Percentiles rank a stretch among this genome's conserved stretches.
phyloP scores from a whole-genome alignment of 2,888 invertebrate species.

The Anoplius nigerrimus region DNA sequence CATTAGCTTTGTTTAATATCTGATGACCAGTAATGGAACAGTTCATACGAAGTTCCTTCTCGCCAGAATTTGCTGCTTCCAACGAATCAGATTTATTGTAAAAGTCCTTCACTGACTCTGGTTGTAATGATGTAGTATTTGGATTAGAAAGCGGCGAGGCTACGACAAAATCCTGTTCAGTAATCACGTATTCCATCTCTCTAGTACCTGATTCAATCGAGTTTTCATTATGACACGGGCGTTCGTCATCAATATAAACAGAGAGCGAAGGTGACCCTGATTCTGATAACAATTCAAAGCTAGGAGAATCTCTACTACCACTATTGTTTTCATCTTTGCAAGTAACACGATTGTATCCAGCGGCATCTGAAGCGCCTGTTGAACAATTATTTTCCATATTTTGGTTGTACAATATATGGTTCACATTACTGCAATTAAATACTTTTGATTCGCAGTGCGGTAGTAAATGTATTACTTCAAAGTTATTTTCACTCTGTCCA shows the following conservation, averaged over 20 bases:
- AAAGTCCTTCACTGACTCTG: slow-evolving; percentile 4
- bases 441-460: slow-evolving; percentile 15
- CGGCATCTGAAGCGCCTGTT: neutral
- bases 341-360: slow-evolving; percentile 26
- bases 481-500: slow-evolving; percentile 51
- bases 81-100: slow-evolving; percentile 4
- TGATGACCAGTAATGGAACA: slow-evolving; percentile 24
- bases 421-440: neutral
- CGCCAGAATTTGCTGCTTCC: slow-evolving; percentile 10
- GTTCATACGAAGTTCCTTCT: slow-evolving; percentile 23
- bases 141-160: too few species aligned
- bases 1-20: slow-evolving; percentile 7
- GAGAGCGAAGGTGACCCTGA: slow-evolving; percentile 43
- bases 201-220: neutral
- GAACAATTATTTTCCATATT: neutral
- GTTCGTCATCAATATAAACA: slow-evolving; percentile 46
- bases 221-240: slow-evolving; percentile 29
- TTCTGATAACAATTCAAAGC: slow-evolving; percentile 52
- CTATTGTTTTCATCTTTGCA: slow-evolving; percentile 43
- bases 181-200: too few species aligned
- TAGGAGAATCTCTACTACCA: slow-evolving; percentile 49
- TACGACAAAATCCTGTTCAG: too few species aligned
- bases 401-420: slow-evolving; percentile 1
- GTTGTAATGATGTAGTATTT: too few species aligned
- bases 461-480: slow-evolving; percentile 66